Evolutionary conservation across 1,140 invertebrate genomes (phyloP).

Genomic region (Drosophila ambigua): DNA sequence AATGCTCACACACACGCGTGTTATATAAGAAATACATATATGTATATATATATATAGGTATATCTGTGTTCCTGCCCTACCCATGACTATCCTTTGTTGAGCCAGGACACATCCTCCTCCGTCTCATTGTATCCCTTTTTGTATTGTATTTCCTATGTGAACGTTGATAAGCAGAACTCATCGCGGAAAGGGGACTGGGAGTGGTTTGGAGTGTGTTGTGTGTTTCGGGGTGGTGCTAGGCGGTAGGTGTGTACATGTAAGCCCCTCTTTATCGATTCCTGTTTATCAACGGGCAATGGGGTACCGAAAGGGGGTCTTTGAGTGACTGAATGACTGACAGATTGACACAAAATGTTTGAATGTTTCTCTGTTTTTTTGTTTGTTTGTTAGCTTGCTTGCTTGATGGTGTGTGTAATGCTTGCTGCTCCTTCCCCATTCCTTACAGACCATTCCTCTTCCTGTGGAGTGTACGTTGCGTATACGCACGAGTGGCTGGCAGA

Average conservation of each 20-base stretch:
- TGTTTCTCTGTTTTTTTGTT: conserved; percentile 38
- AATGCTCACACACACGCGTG: conserved; percentile 15
- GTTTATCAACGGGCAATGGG: conserved; percentile 53
- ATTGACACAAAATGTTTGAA: conserved; percentile 58
- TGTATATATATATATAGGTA: background rate
- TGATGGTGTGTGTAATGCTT: conserved; percentile 33
- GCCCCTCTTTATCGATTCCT: conserved; percentile 61
- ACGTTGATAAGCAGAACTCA: conserved; percentile 42
- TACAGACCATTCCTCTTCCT: background rate
- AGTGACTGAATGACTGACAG: conserved; percentile 44
- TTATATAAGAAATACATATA: conserved; percentile 4
- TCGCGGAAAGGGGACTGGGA: background rate
- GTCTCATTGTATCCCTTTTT: conserved; percentile 49
- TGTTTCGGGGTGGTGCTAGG: no score
- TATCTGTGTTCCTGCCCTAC: conserved; percentile 1
- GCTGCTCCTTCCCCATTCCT: background rate
- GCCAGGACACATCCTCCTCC: conserved; percentile 29
- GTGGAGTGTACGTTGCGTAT: conserved; percentile 21
- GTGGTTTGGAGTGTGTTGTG: no score
- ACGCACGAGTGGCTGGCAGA: conserved; percentile 35
- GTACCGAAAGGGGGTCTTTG: conserved; percentile 37
- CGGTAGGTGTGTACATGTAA: conserved; percentile 7
- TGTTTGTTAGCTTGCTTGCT: conserved; percentile 2
- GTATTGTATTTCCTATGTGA: conserved; percentile 55
- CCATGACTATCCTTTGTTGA: conserved; percentile 27